A percentile compares a stretch with the other conserved stretches of the same genome.
Conservation (phyloP, 92 coral and sea anemone genomes). For the Ricordea florida region DNA sequence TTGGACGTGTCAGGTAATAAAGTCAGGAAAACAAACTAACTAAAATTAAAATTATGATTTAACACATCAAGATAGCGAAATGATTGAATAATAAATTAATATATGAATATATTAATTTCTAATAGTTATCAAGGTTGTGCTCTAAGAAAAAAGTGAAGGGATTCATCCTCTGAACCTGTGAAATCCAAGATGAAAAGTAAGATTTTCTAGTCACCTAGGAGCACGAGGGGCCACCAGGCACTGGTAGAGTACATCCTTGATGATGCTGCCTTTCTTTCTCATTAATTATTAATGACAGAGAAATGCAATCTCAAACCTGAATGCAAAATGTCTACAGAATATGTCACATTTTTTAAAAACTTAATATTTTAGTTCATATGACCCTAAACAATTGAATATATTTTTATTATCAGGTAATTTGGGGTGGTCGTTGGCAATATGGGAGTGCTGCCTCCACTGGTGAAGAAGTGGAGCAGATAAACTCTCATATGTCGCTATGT, state of each 20-base stretch:
- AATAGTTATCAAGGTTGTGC: background rate
- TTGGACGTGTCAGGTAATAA: conserved; percentile 58
- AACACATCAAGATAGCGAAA: background rate
- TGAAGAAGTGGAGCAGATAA: conserved; percentile 62
- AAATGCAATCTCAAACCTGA: too few relatives aligned
- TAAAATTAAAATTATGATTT: background rate
- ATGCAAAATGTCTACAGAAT: too few relatives aligned
- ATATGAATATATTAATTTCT: background rate
- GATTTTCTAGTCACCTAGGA: too few relatives aligned
- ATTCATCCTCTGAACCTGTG: too few relatives aligned
- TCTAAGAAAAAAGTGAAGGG: too few relatives aligned
- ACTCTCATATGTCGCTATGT: conserved; percentile 54
- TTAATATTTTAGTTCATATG: too few relatives aligned
- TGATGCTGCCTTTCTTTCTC: background rate
- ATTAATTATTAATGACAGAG: too few relatives aligned
- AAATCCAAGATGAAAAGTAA: too few relatives aligned
- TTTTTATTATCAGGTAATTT: conserved; percentile 19
- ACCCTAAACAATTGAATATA: too few relatives aligned
- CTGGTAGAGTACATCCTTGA: too few relatives aligned
- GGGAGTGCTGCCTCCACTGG: conserved; percentile 61
- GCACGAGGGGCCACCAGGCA: too few relatives aligned
- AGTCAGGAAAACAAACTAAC: background rate
- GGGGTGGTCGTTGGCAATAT: conserved; percentile 67
- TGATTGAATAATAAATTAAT: background rate
- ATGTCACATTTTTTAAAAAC: too few relatives aligned